Conservation (phyloP, 2,797 vertebrate species). For the Pampus argenteus region DNA sequence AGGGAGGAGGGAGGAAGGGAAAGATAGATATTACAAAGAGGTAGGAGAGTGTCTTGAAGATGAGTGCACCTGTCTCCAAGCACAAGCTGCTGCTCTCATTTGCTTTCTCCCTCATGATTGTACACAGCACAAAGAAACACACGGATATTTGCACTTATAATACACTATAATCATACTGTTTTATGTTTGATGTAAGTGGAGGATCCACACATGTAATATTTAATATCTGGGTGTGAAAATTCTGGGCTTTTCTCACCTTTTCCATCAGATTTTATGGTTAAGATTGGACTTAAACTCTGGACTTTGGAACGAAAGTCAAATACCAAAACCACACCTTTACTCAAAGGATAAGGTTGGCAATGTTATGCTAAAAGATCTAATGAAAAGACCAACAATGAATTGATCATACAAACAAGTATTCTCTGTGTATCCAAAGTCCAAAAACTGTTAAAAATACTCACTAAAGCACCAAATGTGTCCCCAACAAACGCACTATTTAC, state of each 20-base stretch:
- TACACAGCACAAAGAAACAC: conserved; percentile 3
- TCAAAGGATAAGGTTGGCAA: too few relatives aligned
- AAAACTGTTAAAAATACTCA: too few relatives aligned
- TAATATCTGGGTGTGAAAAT: not conserved
- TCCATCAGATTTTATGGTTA: not conserved
- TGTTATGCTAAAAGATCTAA: too few relatives aligned
- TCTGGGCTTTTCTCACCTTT: not conserved
- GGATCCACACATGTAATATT: not conserved
- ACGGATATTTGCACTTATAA: conserved; percentile 11
- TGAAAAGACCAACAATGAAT: too few relatives aligned
- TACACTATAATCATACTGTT: not conserved
- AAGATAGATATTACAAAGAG: conserved; percentile 54
- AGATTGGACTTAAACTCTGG: not conserved
- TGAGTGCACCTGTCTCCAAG: conserved; percentile 61
- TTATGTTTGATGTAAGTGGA: conserved; percentile 4
- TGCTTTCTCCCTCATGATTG: not conserved
- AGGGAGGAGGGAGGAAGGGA: not conserved
- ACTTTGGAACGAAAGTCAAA: too few relatives aligned
- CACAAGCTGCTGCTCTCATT: conserved; percentile 48
- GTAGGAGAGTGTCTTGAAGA: conserved; percentile 55
- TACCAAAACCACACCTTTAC: too few relatives aligned
- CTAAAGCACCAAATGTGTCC: too few relatives aligned
- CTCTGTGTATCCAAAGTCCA: too few relatives aligned
- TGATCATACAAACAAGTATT: too few relatives aligned
- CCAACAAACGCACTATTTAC: too few relatives aligned